Evolutionary conservation across 2,797 vertebrate species (phyloP), one percentile per base, ranked within the genome.

Genomic region (Melanotaenia parkinsoni): DNA sequence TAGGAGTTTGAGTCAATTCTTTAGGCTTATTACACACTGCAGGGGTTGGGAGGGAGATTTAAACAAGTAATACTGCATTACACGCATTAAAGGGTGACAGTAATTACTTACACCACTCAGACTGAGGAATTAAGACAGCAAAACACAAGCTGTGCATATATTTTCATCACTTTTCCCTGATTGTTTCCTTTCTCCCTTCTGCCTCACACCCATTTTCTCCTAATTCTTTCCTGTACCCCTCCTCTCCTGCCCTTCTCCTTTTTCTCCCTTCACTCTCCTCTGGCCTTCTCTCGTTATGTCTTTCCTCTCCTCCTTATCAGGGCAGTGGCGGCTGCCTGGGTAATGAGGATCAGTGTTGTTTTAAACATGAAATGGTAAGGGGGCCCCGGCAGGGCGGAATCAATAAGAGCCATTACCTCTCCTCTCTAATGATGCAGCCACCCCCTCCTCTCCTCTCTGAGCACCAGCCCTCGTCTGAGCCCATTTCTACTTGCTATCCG

Each of bases 331-430:
- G 86, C 83, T 89, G 87, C 83, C 83, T 88, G 67, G 79, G 85
- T 95, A 95, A 95, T 94, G 93, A 95, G 93, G 88, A 95, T 94
- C 93, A 93, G 94, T 94, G 94, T 94, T 95, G 94, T 95, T 94
- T 95, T 94, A 95, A 95, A 95, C 93, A 95, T 94, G 93, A 93
- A 95, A 94, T 93, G 87, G 90, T 91, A 91, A 89, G 85, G 85
- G 68, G 87, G 90, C 88, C 82, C 91, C 56, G 74, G 82, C 62
- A 77, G 87, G 86, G 88, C 72, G 67, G 90, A 91, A 95, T 95
- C 95, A 93, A 95, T 95, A 93, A 87, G 78, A 87, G 76, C 92
- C 93, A 95, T 95, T 95, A 95, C 93, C 91, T 92, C 86, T 82
- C 77, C 85, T 86, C 89, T 92, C 92, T 94, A 95, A 95, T 93